Evolutionary conservation across 2,113 vertebrate species (phyloP).

Genomic region (Stigmatopora nigra): DNA sequence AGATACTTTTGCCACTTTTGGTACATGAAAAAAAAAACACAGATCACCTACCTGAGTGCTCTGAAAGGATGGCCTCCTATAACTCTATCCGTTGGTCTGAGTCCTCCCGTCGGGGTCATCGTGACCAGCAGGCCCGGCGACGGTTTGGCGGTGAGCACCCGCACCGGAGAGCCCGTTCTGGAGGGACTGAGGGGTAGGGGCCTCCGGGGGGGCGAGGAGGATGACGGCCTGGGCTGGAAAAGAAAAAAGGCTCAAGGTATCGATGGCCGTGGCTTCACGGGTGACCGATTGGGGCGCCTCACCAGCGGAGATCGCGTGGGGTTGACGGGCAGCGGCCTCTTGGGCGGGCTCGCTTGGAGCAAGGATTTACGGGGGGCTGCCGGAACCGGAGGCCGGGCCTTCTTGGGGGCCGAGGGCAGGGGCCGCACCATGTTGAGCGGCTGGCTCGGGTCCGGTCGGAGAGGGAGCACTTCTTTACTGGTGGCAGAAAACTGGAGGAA

Average conservation of each 20-base stretch:
- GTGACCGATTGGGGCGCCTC: constrained; percentile 24
- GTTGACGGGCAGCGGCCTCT: constrained; percentile 79
- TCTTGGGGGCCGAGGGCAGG: constrained; percentile 63
- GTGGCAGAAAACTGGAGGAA: constrained; percentile 61
- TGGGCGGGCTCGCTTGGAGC: constrained; percentile 72
- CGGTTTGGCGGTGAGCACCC: constrained; percentile 48
- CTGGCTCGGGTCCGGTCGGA: constrained; percentile 61
- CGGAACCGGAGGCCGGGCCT: constrained; percentile 58
- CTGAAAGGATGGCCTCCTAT: constrained; percentile 54
- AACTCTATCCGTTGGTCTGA: constrained; percentile 55
- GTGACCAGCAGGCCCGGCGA: constrained; percentile 73
- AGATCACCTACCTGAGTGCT: constrained; percentile 61
- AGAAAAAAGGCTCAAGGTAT: neutral
- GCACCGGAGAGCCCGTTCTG: constrained; percentile 58
- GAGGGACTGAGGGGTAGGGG: constrained; percentile 75
- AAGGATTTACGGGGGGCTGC: constrained; percentile 56
- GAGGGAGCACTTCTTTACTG: constrained; percentile 68
- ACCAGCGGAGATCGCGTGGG: constrained; percentile 72
- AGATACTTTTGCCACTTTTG: neutral
- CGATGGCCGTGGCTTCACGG: no score
- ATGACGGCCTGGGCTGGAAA: constrained; percentile 46
- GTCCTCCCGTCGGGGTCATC: constrained; percentile 69
- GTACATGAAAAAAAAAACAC: neutral
- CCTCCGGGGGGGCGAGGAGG: constrained; percentile 69
- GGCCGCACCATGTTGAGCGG: constrained; percentile 79